A percentile compares a stretch with the other conserved stretches of the same genome.
Evolutionary conservation across 64 coral and sea anemone genomes (phyloP).

Genomic region (Montipora foliosa): DNA sequence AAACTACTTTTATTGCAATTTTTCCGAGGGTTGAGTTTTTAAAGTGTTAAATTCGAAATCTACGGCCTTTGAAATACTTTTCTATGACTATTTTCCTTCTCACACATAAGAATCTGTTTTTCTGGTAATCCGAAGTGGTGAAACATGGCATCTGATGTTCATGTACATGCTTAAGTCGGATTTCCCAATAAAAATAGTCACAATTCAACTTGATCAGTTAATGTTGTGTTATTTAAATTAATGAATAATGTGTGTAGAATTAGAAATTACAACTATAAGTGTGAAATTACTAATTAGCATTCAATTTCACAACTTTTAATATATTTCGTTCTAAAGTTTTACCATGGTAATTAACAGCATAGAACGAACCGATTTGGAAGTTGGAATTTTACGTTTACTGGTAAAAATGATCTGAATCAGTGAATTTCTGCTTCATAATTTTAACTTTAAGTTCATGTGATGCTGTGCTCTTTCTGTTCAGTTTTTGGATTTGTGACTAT

Average conservation of each 20-base stretch:
- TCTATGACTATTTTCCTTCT: not conserved
- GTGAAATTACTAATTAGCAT: too few species aligned
- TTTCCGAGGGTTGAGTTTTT: not conserved
- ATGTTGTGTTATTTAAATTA: too few species aligned
- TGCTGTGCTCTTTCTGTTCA: too few species aligned
- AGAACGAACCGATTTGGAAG: too few species aligned
- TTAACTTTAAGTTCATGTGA: not conserved
- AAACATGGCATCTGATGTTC: not conserved
- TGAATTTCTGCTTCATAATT: not conserved
- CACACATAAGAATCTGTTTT: constrained; percentile 5
- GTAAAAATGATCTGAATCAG: too few species aligned
- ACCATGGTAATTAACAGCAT: too few species aligned
- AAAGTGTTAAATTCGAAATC: constrained; percentile 1
- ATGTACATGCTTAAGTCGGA: not conserved
- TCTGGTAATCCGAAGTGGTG: not conserved
- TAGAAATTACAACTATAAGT: too few species aligned
- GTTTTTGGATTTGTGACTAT: too few species aligned
- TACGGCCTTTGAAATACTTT: not conserved
- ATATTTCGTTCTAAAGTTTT: too few species aligned
- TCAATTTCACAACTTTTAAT: too few species aligned
- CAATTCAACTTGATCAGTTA: not conserved
- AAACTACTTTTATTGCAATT: not conserved
- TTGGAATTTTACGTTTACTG: too few species aligned
- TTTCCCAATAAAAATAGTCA: not conserved
- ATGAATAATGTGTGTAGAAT: too few species aligned